Evolutionary conservation across 92 coral and sea anemone species (phyloP).

Genomic region (Montipora capitata): DNA sequence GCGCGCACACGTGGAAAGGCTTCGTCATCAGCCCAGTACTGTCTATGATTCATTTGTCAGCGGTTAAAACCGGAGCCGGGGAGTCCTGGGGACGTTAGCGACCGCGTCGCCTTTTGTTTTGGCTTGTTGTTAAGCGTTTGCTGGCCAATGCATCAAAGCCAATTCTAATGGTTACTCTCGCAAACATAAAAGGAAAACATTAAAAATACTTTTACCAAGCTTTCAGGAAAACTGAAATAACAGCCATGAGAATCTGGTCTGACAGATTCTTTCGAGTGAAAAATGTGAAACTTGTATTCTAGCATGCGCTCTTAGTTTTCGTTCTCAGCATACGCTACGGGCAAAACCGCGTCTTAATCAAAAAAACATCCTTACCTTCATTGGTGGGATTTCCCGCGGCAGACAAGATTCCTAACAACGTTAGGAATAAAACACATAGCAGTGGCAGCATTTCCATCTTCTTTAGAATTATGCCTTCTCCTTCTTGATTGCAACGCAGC

Average conservation of each 20-base stretch:
- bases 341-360: neutral
- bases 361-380: conserved; percentile 15
- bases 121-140: neutral
- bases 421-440: conserved; percentile 2
- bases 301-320: neutral
- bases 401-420: neutral
- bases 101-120: neutral
- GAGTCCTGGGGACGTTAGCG: neutral
- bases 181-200: neutral
- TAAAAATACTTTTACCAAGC: neutral
- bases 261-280: neutral
- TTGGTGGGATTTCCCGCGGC: conserved; percentile 1
- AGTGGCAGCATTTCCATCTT: neutral
- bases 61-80: neutral
- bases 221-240: neutral
- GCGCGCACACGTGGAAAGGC: neutral
- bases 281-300: too few species aligned
- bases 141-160: neutral
- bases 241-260: neutral
- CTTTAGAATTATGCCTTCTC: neutral
- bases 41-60: neutral
- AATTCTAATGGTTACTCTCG: neutral
- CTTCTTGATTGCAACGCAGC: neutral
- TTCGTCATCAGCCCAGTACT: neutral
- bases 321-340: neutral